Conservation (phyloP, 2,797 vertebrate genomes). For the Arnoldichthys spilopterus region DNA sequence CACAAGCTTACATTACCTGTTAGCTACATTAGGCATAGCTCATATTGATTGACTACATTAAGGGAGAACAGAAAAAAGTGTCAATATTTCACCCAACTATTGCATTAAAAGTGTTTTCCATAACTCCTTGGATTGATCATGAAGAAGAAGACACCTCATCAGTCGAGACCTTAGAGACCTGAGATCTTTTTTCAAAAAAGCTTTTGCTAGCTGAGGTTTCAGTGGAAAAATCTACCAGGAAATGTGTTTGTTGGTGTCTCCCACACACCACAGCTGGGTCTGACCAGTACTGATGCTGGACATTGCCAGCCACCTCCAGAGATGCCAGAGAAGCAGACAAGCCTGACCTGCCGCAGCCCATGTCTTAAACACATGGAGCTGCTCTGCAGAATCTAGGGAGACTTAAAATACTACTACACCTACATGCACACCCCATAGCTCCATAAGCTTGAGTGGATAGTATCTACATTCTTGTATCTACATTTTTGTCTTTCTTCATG, state of each 20-base stretch:
- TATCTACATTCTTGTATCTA: too few relatives aligned
- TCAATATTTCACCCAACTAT: neutral
- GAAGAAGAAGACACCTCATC: neutral
- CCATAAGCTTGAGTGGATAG: too few relatives aligned
- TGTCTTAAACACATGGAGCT: slow-evolving; percentile 4
- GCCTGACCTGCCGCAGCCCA: slow-evolving; percentile 15
- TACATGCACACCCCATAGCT: neutral
- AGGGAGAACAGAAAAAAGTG: neutral
- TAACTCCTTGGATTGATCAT: neutral
- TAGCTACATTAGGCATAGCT: too few relatives aligned
- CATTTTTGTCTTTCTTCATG: too few relatives aligned
- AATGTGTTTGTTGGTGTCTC: neutral
- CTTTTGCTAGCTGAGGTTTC: neutral
- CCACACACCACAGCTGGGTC: slow-evolving; percentile 34
- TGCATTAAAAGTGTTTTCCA: neutral
- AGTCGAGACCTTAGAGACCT: neutral
- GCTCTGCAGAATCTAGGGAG: neutral
- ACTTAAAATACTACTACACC: neutral
- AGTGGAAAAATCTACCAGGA: slow-evolving; percentile 30
- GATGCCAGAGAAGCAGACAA: slow-evolving; percentile 1
- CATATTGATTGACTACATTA: too few relatives aligned
- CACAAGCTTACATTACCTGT: too few relatives aligned
- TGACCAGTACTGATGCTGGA: neutral
- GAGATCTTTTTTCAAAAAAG: neutral
- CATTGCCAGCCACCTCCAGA: slow-evolving; percentile 27